phyloP scores from a whole-genome alignment of 35 echinoderm and acorn worm species.

The Apostichopus californicus region DNA sequence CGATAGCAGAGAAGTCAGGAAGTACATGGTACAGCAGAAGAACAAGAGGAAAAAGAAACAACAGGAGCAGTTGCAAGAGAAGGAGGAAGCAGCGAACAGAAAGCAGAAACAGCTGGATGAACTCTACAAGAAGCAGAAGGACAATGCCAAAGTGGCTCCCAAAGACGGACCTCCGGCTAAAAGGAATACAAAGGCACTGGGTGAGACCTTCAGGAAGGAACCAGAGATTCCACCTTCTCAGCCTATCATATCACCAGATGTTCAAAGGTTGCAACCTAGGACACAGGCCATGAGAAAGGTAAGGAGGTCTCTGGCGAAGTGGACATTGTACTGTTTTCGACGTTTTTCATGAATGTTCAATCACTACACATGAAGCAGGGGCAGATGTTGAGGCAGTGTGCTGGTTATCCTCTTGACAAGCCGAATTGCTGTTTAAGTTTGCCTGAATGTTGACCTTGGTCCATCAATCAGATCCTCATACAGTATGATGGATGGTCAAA shows the following conservation, averaged over 20 bases:
- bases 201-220: slow-evolving; percentile 88
- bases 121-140: slow-evolving; percentile 85
- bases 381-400: too few relatives aligned
- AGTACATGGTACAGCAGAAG: slow-evolving; percentile 90
- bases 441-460: too few relatives aligned
- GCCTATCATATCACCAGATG: background rate
- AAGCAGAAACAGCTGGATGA: slow-evolving; percentile 84
- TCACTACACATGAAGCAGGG: too few relatives aligned
- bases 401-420: too few relatives aligned
- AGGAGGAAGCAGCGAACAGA: slow-evolving; percentile 62
- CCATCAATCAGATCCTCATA: too few relatives aligned
- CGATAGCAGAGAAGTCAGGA: slow-evolving; percentile 81
- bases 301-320: background rate
- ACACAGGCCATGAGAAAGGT: slow-evolving; percentile 52
- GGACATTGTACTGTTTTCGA: too few relatives aligned
- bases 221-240: slow-evolving; percentile 5
- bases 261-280: slow-evolving; percentile 3
- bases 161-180: background rate
- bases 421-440: too few relatives aligned
- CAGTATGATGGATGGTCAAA: too few relatives aligned
- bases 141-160: slow-evolving; percentile 63
- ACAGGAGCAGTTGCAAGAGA: slow-evolving; percentile 74
- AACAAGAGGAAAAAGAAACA: slow-evolving; percentile 75
- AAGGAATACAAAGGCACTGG: background rate
- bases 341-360: too few relatives aligned